phyloP scores from a whole-genome alignment of 2,888 invertebrate genomes.

The Tyria jacobaeae region DNA sequence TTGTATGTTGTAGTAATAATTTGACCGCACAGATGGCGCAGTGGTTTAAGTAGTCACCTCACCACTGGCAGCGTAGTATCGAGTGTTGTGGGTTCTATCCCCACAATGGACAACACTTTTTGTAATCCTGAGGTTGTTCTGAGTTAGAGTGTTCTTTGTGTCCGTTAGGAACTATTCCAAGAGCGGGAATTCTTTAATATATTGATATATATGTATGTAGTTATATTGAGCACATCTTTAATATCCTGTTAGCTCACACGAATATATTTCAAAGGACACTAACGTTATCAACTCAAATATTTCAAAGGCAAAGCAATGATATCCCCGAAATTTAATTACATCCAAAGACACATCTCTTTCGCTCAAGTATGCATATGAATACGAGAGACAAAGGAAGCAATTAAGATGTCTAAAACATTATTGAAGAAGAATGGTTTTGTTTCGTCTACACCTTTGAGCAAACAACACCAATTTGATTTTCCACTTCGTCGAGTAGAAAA shows the following conservation, averaged over 20 bases:
- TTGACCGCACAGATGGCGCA: too few species aligned
- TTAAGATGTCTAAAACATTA: slow-evolving; percentile 61
- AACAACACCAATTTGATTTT: slow-evolving; percentile 73
- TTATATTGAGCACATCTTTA: neutral
- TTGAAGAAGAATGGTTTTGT: slow-evolving; percentile 55
- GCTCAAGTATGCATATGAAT: slow-evolving; percentile 47
- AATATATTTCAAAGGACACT: slow-evolving; percentile 13
- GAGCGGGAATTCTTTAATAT: too few species aligned
- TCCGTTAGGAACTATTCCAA: too few species aligned
- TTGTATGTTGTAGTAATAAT: too few species aligned
- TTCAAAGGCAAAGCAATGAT: slow-evolving; percentile 33
- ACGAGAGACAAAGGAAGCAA: slow-evolving; percentile 60
- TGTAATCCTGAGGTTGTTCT: too few species aligned
- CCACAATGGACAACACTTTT: too few species aligned
- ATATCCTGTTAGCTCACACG: neutral
- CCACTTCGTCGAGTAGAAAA: slow-evolving; percentile 69
- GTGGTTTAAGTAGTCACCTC: too few species aligned
- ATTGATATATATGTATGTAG: too few species aligned
- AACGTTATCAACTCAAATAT: slow-evolving; percentile 25
- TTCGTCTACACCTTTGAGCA: slow-evolving; percentile 60
- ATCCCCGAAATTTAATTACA: slow-evolving; percentile 42
- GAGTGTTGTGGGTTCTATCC: too few species aligned
- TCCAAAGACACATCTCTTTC: slow-evolving; percentile 38
- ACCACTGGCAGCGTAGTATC: too few species aligned
- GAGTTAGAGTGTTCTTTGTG: too few species aligned